Base-by-base conservation (phyloP, 2,888 invertebrate species). In the Cheilosia impressa region DNA sequence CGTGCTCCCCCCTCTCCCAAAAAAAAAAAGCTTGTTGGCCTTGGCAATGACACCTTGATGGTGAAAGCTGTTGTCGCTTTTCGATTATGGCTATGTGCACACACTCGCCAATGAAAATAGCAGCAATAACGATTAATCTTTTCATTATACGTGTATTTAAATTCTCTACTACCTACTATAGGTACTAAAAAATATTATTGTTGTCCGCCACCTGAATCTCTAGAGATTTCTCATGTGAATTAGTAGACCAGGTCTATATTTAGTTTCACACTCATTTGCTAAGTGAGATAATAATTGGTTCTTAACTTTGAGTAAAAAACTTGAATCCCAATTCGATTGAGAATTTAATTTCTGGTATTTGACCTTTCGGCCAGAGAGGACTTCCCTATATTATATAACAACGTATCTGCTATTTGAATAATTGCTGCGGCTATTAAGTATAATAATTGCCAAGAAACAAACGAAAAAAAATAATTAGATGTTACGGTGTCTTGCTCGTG, bases 61-160 rank as follows among this genome's bases (percentile, higher is more conserved):
- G 85, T 85, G 85, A 85, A 85, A 85, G 85, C 85, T 85, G 81
- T 72, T 81, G 76, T 85, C 72, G 81, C 85, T 84, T 84, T 84
- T 66, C 81, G 77, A 76, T 77, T 31, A 31, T 31, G 6, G 7
- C 27, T 85, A 76, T 85, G 81, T 85, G 66, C 71, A 80, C 84
- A 75, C 60, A 84, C 53, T 79, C 50, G 58, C 69, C 53, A 80
- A 65, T 69, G 66, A 79, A 79, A 79, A 60, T 34, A 77, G 1
- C 41, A 24, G 60, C 60, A 66, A 72, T 66, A 77, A 68, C 72
- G 53, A 75, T 55, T 52, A 73, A 63, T 53, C 19, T 57, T 71
- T 62, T 34, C 4, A 27, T 68, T 66, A 53, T 31, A 9, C 6
- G 4, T 6, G 27, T 27, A 73, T 72, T 68, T 45, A 52, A 24